Evolutionary conservation across 2,888 invertebrate species (phyloP).

Genomic region (Leptinotarsa tumamoca): DNA sequence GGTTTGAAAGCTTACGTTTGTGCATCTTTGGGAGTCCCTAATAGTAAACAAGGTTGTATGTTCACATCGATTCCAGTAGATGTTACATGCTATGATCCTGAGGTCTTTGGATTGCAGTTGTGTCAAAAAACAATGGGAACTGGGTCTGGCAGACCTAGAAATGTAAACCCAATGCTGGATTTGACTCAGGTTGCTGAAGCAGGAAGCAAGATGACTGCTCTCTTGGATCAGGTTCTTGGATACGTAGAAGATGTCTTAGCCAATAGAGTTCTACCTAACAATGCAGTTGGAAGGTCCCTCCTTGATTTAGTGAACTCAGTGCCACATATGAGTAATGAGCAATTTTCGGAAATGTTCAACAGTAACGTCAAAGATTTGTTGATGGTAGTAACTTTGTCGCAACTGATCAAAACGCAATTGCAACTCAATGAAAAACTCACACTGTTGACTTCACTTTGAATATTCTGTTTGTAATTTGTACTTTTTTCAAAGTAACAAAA

Average conservation of each 20-base stretch:
- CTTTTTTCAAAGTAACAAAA: too few species aligned
- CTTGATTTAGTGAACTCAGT: conserved; percentile 92
- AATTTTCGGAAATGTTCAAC: conserved; percentile 95
- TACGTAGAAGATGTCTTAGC: conserved; percentile 95
- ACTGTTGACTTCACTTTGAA: conserved; percentile 76
- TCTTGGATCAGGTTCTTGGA: conserved; percentile 81
- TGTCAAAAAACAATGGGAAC: conserved; percentile 84
- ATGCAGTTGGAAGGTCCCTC: conserved; percentile 89
- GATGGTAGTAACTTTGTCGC: conserved; percentile 96
- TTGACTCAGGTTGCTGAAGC: conserved; percentile 89
- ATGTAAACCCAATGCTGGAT: conserved; percentile 69
- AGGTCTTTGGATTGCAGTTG: conserved; percentile 84
- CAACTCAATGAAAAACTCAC: conserved; percentile 96
- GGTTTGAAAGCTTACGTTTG: conserved; percentile 94
- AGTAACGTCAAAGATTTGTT: conserved; percentile 96
- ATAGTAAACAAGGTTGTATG: conserved; percentile 93
- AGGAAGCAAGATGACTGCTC: conserved; percentile 79
- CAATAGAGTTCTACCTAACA: conserved; percentile 81
- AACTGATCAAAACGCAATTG: conserved; percentile 95
- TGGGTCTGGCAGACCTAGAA: conserved; percentile 60
- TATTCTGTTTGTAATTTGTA: conserved; percentile 54
- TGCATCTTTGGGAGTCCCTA: conserved; percentile 93
- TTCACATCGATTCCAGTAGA: conserved; percentile 95
- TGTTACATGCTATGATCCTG: conserved; percentile 91
- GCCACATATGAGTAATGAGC: conserved; percentile 89